Evolutionary conservation across 2,888 invertebrate species (phyloP), one percentile per base, ranked within the genome.

Genomic region (Stenodema calcarata): DNA sequence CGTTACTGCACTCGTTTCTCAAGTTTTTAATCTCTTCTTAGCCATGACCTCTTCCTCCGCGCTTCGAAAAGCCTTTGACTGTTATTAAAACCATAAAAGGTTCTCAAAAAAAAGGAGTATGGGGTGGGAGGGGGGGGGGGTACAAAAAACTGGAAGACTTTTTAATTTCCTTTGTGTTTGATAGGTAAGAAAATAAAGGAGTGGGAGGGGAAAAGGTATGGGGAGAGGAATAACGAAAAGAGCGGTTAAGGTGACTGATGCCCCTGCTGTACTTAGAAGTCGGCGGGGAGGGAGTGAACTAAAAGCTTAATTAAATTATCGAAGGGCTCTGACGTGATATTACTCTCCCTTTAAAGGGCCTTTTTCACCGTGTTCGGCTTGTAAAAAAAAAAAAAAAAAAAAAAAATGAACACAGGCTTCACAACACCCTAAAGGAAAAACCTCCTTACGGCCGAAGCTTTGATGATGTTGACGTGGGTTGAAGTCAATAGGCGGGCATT

Each of bases 101-200:
- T 35, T 42, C 81, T 78, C 42, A 47, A 70, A 79, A 83, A 42
- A n/a, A 50, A 12, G 44, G 44, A 44, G 11, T n/a, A n/a, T n/a
- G n/a, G n/a, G n/a, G n/a, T n/a, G n/a, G n/a, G 44, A 44, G 50
- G n/a, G 50, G 0, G 50, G 1, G n/a, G 50, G 62, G 23, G 23
- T 11, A 23, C 23, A 78, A 73, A 69, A 35, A 35, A 73, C 35
- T 28, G 69, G 80, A 87, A 87, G 44, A 81, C 79, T 88, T 88
- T 87, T 88, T 88, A 88, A 88, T 88, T 88, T 88, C 88, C 88
- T 88, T 88, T 88, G 88, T 88, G 86, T 86, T 86, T 81, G 86
- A 86, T 81, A 81, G 86, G 86, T 86, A 73, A 50, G 41, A 70
- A 27, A 42, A 73, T 12, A 1, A 18, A 73, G 16, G 78, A 18